A percentile compares a stretch with the other conserved stretches of the same genome.
These are phyloP conservation scores for Drosophila subpulchrella DNA, from an alignment of 1,140 invertebrate species.

Conservation along the genomic window DNA sequence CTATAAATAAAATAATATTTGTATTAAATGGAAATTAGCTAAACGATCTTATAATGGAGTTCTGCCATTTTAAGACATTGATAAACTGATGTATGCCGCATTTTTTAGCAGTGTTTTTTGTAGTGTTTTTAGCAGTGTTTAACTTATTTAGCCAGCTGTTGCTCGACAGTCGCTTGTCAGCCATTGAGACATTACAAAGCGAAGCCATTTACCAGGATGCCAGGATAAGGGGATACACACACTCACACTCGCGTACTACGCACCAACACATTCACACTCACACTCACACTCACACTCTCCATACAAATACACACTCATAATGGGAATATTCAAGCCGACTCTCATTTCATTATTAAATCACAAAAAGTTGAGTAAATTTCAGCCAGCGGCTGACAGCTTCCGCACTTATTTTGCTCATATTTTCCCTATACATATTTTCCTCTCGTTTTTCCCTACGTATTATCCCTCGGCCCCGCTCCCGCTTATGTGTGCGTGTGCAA, in stretches of 20 bases:
- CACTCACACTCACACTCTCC: background rate
- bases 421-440: constrained; percentile 21
- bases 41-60: too few relatives aligned
- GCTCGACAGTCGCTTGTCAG: constrained; percentile 44
- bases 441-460: background rate
- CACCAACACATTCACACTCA: constrained; percentile 9
- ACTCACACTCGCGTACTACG: background rate
- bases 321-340: constrained; percentile 32
- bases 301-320: background rate
- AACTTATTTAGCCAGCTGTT: constrained; percentile 36
- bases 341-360: constrained; percentile 78
- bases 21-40: background rate
- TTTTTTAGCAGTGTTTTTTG: background rate
- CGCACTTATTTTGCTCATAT: constrained; percentile 27
- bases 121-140: constrained; percentile 13
- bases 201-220: constrained; percentile 44
- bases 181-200: constrained; percentile 47
- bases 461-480: background rate
- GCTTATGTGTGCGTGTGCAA: constrained; percentile 45
- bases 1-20: background rate
- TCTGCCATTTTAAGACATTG: too few relatives aligned
- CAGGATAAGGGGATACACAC: constrained; percentile 1
- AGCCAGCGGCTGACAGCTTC: constrained; percentile 47
- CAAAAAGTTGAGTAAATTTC: constrained; percentile 78
- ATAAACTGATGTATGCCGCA: too few relatives aligned